Percentiles rank a stretch among this genome's conserved stretches.
These are phyloP conservation scores for Pollenia labialis DNA, from an alignment of 2,888 invertebrate species.

Conservation along the genomic window DNA sequence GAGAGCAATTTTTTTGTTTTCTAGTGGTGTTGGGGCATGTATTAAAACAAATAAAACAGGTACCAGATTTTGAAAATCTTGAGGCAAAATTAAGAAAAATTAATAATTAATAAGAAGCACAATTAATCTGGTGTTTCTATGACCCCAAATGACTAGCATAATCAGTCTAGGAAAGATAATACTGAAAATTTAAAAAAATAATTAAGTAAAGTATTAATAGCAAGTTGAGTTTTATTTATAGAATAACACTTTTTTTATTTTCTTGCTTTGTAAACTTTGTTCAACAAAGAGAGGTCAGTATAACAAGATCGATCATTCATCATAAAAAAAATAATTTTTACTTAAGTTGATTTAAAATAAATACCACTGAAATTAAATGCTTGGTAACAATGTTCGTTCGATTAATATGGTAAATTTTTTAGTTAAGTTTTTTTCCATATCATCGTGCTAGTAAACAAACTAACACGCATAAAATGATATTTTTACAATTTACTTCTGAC, in stretches of 20 bases:
- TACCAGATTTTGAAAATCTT: constrained; percentile 22
- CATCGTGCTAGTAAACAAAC: too few relatives aligned
- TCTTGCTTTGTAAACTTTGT: too few relatives aligned
- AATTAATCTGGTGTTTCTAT: constrained; percentile 48
- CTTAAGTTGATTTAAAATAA: background rate
- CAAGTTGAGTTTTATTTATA: constrained; percentile 49
- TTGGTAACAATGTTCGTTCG: constrained; percentile 4
- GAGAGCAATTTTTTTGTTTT: constrained; percentile 13
- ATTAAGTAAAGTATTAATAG: constrained; percentile 58
- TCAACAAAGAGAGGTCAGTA: too few relatives aligned
- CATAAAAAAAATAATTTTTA: too few relatives aligned
- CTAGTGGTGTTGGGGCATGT: background rate
- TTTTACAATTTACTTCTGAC: too few relatives aligned
- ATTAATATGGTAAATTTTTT: too few relatives aligned
- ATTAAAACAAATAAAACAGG: constrained; percentile 23
- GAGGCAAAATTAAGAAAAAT: constrained; percentile 1
- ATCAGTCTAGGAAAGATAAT: constrained; percentile 68
- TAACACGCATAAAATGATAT: too few relatives aligned
- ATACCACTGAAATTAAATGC: background rate
- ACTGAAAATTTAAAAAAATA: constrained; percentile 23
- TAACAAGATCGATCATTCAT: too few relatives aligned
- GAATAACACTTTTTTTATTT: constrained; percentile 10
- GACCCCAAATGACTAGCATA: constrained; percentile 56
- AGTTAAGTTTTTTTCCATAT: too few relatives aligned
- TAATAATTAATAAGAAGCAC: constrained; percentile 19